Evolutionary conservation across 2,797 vertebrate species (phyloP).

Genomic region (Aulostomus chinensis): DNA sequence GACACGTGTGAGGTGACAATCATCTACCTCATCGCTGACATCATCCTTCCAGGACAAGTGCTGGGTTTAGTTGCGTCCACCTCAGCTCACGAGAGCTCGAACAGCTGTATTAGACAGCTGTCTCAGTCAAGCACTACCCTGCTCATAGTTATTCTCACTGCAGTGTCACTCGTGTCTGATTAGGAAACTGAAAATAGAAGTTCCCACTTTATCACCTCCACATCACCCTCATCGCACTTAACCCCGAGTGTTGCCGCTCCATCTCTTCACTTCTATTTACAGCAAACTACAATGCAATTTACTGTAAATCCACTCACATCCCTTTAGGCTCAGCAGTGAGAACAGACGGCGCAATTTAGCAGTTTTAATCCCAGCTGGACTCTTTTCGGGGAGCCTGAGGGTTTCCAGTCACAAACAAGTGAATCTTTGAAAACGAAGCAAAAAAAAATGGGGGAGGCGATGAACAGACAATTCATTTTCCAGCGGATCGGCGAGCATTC

Average conservation of each 20-base stretch:
- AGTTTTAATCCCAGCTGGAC: slow-evolving; percentile 54
- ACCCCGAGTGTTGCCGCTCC: background rate
- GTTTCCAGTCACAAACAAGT: too few relatives aligned
- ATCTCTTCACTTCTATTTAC: slow-evolving; percentile 51
- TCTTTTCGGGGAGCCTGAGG: slow-evolving; percentile 40
- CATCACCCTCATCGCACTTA: background rate
- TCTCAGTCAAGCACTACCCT: too few relatives aligned
- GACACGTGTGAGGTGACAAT: background rate
- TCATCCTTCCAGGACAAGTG: background rate
- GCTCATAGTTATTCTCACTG: too few relatives aligned
- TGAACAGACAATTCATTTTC: too few relatives aligned
- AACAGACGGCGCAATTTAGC: slow-evolving; percentile 50
- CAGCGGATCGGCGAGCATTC: background rate
- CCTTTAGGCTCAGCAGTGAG: slow-evolving; percentile 22
- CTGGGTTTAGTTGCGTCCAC: background rate
- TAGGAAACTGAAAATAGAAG: slow-evolving; percentile 31
- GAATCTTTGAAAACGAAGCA: too few relatives aligned
- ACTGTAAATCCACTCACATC: slow-evolving; percentile 41
- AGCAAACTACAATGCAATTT: slow-evolving; percentile 29
- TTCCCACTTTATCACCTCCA: slow-evolving; percentile 13
- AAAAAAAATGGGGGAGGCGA: too few relatives aligned
- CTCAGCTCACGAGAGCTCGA: too few relatives aligned
- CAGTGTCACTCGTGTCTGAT: background rate
- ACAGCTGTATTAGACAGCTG: too few relatives aligned
- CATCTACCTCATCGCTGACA: background rate